Conservation (phyloP, 2,797 vertebrate genomes). For the Falco biarmicus region DNA sequence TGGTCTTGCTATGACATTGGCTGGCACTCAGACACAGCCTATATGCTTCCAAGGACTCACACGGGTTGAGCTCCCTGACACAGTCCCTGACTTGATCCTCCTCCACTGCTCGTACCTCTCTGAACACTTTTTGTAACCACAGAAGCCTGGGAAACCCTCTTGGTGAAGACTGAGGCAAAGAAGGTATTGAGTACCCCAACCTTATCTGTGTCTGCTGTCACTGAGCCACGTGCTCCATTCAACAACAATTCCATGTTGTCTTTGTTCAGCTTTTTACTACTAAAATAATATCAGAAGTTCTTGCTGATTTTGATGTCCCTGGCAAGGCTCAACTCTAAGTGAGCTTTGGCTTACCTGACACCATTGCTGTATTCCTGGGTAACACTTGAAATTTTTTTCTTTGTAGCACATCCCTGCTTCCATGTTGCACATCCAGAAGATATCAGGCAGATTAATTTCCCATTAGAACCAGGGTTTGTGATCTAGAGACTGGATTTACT, state of each 20-base stretch:
- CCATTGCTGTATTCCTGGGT: neutral
- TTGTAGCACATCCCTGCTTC: neutral
- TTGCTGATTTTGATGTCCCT: neutral
- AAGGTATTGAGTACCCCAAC: neutral
- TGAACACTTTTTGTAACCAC: neutral
- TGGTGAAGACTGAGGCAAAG: neutral
- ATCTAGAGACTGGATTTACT: neutral
- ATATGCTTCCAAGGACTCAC: neutral
- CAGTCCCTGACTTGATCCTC: neutral
- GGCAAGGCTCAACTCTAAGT: neutral
- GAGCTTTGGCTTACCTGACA: neutral
- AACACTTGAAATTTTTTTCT: neutral
- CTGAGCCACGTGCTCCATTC: neutral
- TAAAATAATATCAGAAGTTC: neutral
- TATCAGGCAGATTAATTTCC: neutral
- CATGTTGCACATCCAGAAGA: neutral
- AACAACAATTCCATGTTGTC: neutral
- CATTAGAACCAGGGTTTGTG: neutral
- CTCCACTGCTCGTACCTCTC: neutral
- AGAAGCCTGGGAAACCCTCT: neutral
- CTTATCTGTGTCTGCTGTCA: neutral
- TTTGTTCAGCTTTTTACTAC: neutral
- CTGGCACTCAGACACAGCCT: neutral
- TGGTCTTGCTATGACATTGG: neutral
- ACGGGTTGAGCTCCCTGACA: neutral